Evolutionary conservation across 1,140 invertebrate species (phyloP).

Genomic region (Nasonia giraulti): DNA sequence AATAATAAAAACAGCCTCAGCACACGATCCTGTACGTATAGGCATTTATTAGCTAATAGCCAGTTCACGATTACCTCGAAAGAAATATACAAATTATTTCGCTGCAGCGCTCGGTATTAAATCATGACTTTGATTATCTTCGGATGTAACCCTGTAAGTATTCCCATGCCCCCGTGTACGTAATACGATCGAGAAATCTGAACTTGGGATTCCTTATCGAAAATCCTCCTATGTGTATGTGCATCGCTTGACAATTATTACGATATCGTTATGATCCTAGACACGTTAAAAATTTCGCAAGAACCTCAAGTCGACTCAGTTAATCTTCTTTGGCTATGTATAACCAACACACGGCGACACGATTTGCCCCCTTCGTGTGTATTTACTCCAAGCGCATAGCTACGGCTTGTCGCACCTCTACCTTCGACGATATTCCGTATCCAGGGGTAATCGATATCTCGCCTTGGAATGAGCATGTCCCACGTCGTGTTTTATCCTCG

Average conservation of each 20-base stretch:
- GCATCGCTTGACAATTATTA: background rate
- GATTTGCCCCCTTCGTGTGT: background rate
- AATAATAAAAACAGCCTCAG: background rate
- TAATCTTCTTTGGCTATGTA: constrained; percentile 20
- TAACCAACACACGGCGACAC: background rate
- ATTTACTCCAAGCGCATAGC: background rate
- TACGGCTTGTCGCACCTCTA: background rate
- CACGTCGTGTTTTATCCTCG: constrained; percentile 41
- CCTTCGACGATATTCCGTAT: constrained; percentile 16
- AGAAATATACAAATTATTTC: background rate
- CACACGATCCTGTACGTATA: background rate
- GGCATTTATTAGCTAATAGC: background rate
- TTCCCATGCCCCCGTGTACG: background rate
- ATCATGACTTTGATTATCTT: background rate
- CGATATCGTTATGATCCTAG: background rate
- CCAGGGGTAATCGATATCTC: constrained; percentile 39
- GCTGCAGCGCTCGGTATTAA: background rate
- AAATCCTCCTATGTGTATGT: background rate
- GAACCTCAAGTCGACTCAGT: background rate
- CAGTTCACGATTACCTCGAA: background rate
- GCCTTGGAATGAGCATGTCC: constrained; percentile 19
- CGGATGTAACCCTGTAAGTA: background rate
- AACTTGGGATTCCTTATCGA: background rate
- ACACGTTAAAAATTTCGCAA: constrained; percentile 15
- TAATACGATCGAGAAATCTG: background rate